phyloP scores from a whole-genome alignment of 2,113 vertebrate genomes.

The Laticauda laticaudata region DNA sequence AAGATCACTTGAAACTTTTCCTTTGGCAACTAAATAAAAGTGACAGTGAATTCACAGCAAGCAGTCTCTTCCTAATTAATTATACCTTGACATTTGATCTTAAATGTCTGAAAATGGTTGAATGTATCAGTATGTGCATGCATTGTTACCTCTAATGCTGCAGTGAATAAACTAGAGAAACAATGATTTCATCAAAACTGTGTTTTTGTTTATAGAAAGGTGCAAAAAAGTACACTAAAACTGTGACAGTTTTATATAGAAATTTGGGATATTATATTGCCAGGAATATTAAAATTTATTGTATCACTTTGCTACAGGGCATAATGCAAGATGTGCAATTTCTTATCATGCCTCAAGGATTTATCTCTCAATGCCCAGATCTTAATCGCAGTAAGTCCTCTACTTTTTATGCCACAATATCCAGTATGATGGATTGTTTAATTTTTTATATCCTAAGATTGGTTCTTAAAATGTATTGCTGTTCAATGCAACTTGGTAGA shows the following conservation, averaged over 20 bases:
- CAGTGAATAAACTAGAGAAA: constrained; percentile 13
- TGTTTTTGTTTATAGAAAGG: constrained; percentile 27
- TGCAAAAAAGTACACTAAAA: constrained; percentile 18
- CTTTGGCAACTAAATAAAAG: constrained; percentile 61
- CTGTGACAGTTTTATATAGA: constrained; percentile 41
- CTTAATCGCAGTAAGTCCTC: constrained; percentile 95
- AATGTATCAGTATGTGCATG: constrained; percentile 27
- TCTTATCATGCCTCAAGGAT: constrained; percentile 96
- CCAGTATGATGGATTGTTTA: constrained; percentile 42
- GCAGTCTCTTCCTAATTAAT: constrained; percentile 50
- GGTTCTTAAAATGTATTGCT: constrained; percentile 41
- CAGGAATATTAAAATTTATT: constrained; percentile 38
- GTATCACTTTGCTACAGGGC: constrained; percentile 73
- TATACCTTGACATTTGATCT: constrained; percentile 66
- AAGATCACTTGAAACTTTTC: constrained; percentile 64
- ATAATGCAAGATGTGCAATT: constrained; percentile 97
- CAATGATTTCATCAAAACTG: constrained; percentile 39
- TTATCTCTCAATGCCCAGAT: constrained; percentile 96
- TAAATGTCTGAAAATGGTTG: constrained; percentile 54
- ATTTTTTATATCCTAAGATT: constrained; percentile 41
- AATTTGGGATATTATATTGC: constrained; percentile 50
- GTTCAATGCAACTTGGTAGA: constrained; percentile 31
- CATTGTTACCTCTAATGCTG: constrained; percentile 32
- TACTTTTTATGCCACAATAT: constrained; percentile 49
- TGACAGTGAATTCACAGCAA: constrained; percentile 53